A percentile compares a stretch with the other conserved stretches of the same genome.
These are phyloP conservation scores for Rhyacichthys aspro DNA, from an alignment of 2,797 vertebrate genomes.

Conservation along the genomic window DNA sequence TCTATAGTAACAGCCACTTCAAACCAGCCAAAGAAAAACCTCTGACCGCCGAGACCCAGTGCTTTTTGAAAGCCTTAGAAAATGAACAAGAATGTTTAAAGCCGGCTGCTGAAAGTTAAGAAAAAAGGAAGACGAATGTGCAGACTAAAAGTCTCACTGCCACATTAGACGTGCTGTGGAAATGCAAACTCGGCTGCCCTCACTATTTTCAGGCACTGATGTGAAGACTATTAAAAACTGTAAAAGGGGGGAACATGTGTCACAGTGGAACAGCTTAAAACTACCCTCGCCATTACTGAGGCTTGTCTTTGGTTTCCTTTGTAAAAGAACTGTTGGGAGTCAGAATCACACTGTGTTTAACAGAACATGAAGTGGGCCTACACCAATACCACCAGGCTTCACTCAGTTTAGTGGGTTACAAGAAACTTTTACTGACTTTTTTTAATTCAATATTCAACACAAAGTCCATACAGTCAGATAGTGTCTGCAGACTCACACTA, in stretches of 20 bases:
- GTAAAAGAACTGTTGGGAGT: too few relatives aligned
- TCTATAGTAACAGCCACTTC: not conserved
- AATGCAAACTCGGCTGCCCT: conserved; percentile 23
- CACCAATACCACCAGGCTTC: too few relatives aligned
- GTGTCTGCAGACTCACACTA: too few relatives aligned
- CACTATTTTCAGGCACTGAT: conserved; percentile 21
- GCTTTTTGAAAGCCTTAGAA: conserved; percentile 5
- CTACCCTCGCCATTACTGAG: conserved; percentile 9
- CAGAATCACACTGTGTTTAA: too few relatives aligned
- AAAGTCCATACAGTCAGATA: too few relatives aligned
- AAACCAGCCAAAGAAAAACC: not conserved
- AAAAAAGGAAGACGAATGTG: conserved; percentile 4
- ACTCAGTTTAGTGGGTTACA: too few relatives aligned
- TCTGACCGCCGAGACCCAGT: conserved; percentile 8
- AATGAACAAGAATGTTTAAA: not conserved
- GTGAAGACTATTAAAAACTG: conserved; percentile 28
- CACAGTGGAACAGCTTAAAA: conserved; percentile 17
- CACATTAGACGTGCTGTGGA: conserved; percentile 14
- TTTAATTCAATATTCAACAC: too few relatives aligned
- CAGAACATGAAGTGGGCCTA: too few relatives aligned
- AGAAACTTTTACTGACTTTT: too few relatives aligned
- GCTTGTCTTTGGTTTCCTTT: not conserved
- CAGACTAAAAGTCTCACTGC: conserved; percentile 1
- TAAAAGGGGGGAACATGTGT: conserved; percentile 1
- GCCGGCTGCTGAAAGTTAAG: not conserved